Percentiles rank a stretch among this genome's conserved stretches.
Evolutionary conservation across 2,888 invertebrate genomes (phyloP).

Genomic region (Imbricaverruca yamaguchii): DNA sequence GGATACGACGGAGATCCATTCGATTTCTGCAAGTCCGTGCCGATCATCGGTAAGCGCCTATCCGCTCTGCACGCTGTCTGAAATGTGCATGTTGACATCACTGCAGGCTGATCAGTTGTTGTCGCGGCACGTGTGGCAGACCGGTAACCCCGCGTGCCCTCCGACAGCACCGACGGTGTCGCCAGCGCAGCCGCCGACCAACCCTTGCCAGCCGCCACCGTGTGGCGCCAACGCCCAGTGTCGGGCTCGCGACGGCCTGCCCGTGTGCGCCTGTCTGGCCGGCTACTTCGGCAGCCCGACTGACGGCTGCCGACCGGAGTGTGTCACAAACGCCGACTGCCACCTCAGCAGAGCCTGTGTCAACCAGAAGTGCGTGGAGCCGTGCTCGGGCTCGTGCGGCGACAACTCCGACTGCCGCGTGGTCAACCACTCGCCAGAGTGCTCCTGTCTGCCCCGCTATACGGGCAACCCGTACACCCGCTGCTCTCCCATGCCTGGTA

Average conservation of each 20-base stretch:
- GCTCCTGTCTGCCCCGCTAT: conserved; percentile 67
- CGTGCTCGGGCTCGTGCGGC: conserved; percentile 61
- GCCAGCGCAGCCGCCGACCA: conserved; percentile 31
- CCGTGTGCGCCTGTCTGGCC: conserved; percentile 70
- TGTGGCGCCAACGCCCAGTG: conserved; percentile 79
- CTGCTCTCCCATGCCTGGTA: conserved; percentile 2
- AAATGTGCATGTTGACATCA: background rate
- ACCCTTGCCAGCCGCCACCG: conserved; percentile 70
- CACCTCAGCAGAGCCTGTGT: conserved; percentile 35
- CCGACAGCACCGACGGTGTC: background rate
- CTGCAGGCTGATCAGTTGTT: no score
- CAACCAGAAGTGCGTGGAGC: conserved; percentile 68
- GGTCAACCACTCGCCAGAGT: conserved; percentile 40
- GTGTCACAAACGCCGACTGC: conserved; percentile 47
- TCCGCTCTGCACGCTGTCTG: background rate
- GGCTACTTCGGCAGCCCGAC: conserved; percentile 39
- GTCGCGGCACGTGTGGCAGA: no score
- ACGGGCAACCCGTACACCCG: conserved; percentile 69
- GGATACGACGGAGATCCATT: conserved; percentile 79
- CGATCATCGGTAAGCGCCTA: background rate
- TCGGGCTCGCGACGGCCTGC: conserved; percentile 63
- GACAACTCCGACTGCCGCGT: conserved; percentile 36
- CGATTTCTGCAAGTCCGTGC: conserved; percentile 54
- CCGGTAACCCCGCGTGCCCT: background rate
- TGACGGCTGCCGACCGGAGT: conserved; percentile 57